Evolutionary conservation across 2,797 vertebrate species (phyloP).

Genomic region (Aeoliscus strigatus): DNA sequence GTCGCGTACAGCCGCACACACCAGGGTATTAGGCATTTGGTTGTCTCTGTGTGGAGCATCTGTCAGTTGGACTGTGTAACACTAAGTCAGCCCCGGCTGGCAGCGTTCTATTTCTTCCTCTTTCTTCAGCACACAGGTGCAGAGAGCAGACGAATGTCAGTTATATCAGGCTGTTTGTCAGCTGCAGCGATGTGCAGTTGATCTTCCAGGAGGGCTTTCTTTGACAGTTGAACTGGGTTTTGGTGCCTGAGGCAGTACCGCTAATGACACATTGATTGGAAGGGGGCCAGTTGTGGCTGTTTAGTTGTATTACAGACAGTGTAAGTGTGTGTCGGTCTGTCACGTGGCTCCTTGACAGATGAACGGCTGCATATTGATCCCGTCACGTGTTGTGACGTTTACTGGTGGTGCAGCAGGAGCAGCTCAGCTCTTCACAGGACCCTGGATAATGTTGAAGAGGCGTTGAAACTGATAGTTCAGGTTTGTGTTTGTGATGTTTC

Average conservation of each 20-base stretch:
- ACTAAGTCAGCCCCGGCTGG: slow-evolving; percentile 30
- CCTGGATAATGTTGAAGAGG: slow-evolving; percentile 7
- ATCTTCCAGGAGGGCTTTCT: slow-evolving; percentile 43
- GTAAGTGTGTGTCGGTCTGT: slow-evolving; percentile 43
- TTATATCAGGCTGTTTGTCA: slow-evolving; percentile 45
- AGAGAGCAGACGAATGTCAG: slow-evolving; percentile 24
- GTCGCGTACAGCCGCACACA: slow-evolving; percentile 10
- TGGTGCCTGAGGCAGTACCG: slow-evolving; percentile 37
- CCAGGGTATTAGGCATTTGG: slow-evolving; percentile 44
- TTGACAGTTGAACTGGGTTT: slow-evolving; percentile 60
- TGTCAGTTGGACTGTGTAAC: slow-evolving; percentile 42
- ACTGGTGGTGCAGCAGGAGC: slow-evolving; percentile 17
- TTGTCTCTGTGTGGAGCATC: slow-evolving; percentile 49
- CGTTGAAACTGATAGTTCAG: too few relatives aligned
- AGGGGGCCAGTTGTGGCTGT: slow-evolving; percentile 44
- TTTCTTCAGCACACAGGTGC: slow-evolving; percentile 45
- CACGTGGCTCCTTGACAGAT: slow-evolving; percentile 41
- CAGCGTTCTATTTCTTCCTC: slow-evolving; percentile 31
- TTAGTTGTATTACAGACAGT: slow-evolving; percentile 26
- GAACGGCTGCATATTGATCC: slow-evolving; percentile 39
- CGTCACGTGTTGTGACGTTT: slow-evolving; percentile 36
- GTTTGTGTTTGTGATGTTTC: background rate
- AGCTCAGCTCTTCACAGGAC: slow-evolving; percentile 7
- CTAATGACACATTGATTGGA: slow-evolving; percentile 47
- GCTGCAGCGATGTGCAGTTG: slow-evolving; percentile 23